Percentiles rank a stretch among this genome's conserved stretches.
These are phyloP conservation scores for Phalangium opilio DNA, from an alignment of 2,888 invertebrate species.

Conservation along the genomic window DNA sequence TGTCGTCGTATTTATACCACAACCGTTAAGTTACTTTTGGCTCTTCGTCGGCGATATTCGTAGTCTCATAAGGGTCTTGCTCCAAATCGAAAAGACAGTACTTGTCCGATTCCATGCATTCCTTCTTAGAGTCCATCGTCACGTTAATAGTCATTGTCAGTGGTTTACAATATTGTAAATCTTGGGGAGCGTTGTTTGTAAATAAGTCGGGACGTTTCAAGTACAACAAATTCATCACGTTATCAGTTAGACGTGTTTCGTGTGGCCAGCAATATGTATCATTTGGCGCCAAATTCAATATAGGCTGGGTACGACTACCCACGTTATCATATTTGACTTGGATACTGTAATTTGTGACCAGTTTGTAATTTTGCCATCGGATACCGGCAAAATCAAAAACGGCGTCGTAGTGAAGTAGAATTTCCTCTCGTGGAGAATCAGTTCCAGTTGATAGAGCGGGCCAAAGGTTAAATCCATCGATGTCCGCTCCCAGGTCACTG, in stretches of 20 bases:
- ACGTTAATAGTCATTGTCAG: no score
- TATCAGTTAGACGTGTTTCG: no score
- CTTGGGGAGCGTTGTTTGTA: no score
- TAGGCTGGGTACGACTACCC: background rate
- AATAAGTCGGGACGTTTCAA: no score
- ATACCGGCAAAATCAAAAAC: slow-evolving; percentile 16
- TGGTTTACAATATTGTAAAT: no score
- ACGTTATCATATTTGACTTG: slow-evolving; percentile 49
- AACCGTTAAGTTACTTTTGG: slow-evolving; percentile 6
- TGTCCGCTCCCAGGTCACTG: background rate
- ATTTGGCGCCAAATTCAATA: no score
- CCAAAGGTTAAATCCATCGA: slow-evolving; percentile 16
- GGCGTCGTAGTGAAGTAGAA: slow-evolving; percentile 17
- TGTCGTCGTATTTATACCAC: no score
- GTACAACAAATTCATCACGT: no score
- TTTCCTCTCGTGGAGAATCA: slow-evolving; percentile 43
- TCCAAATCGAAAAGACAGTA: slow-evolving; percentile 68
- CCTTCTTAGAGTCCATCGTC: background rate
- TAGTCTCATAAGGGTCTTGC: slow-evolving; percentile 66
- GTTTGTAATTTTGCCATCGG: slow-evolving; percentile 13
- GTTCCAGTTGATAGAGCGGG: slow-evolving; percentile 30
- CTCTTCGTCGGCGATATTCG: slow-evolving; percentile 9
- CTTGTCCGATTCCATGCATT: slow-evolving; percentile 18
- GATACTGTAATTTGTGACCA: slow-evolving; percentile 15
- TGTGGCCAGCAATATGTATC: no score